Base-by-base conservation (phyloP, 2,797 vertebrate species). In the Muscicapa comitata region DNA sequence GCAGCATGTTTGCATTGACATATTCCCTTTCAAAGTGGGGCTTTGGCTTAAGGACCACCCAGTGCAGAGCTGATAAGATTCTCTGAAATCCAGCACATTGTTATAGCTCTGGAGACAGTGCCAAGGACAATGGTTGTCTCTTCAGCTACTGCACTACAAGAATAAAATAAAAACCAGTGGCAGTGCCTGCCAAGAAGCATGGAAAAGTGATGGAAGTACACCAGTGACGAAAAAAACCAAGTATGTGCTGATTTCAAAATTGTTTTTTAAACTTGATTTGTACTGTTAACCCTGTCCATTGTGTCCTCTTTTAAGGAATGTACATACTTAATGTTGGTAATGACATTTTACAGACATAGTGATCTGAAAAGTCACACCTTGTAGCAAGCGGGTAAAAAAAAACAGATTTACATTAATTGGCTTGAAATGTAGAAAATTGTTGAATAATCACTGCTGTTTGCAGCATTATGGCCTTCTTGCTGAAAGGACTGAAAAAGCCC, bases 11-110 rank as follows among this genome's bases (percentile, higher is more conserved):
- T 93, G 62, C 54, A 1, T 40, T 81, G 68, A 75, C 7, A 3
- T 80, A 58, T 80, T 95, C 65, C 28, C 15, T 89, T 96, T 93
- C 72, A 51, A 86, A 95, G 58, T 54, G 50, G 35, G 8, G 8
- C 63, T 96, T 88, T 93, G 43, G 86, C 58, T 90, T 93, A 94
- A 94, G 51, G 43, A 70, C 72, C 87, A 55, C 78, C 92, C 65
- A 37, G 51, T 10, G 1, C 33, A 38, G 38, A 68, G 62, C 81
- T 92, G 91, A 66, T 89, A 89, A 89, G 71, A 54, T 26, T 70
- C 8, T 59, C 35, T 86, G 68, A 80, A 91, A 78, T 58, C 17
- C 65, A 66, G 37, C 37, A 61, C 8, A 2, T 47, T 87, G 45
- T 50, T 74, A 2, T 10, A 68, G 53, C 45, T 85, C 75, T 47